These are phyloP conservation scores for Myotis myotis DNA, from an alignment of 2,797 vertebrate genomes.

Conservation along the genomic window DNA sequence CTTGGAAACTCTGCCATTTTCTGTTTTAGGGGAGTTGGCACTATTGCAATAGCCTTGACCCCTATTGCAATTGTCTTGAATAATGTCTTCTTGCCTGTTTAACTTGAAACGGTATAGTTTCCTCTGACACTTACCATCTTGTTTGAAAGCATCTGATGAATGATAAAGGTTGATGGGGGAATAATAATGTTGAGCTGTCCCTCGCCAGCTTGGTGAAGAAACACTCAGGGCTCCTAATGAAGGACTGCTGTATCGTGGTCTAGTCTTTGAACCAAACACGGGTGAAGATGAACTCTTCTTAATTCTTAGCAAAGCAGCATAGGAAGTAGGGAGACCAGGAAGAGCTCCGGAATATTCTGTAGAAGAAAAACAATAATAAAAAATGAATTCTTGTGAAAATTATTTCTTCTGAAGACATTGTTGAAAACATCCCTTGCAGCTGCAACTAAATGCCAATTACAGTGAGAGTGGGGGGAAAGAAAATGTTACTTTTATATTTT, in stretches of 20 bases:
- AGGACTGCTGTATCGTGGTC: constrained; percentile 82
- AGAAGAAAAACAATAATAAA: constrained; percentile 11
- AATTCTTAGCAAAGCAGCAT: constrained; percentile 92
- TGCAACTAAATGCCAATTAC: not conserved
- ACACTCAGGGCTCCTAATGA: constrained; percentile 77
- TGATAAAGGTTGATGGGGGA: constrained; percentile 88
- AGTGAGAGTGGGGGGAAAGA: not conserved
- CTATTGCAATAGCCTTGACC: not conserved
- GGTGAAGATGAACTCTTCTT: constrained; percentile 90
- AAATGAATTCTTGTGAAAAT: not conserved
- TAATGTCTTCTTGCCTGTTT: not conserved
- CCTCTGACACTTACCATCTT: constrained; percentile 83
- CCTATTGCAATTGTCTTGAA: not conserved
- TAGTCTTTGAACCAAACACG: constrained; percentile 84
- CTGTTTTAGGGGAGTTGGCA: not conserved
- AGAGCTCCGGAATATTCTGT: constrained; percentile 89
- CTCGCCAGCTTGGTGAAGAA: constrained; percentile 87
- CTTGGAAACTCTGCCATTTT: not conserved
- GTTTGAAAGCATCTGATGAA: constrained; percentile 91
- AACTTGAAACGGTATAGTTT: not conserved
- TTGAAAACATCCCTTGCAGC: not conserved
- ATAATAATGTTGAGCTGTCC: constrained; percentile 84
- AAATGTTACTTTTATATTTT: not conserved
- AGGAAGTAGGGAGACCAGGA: constrained; percentile 89
- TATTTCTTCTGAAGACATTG: not conserved